Percentiles rank a stretch among this genome's conserved stretches.
phyloP scores from a whole-genome alignment of 2,113 vertebrate species.

The Marcusenius ussheri region DNA sequence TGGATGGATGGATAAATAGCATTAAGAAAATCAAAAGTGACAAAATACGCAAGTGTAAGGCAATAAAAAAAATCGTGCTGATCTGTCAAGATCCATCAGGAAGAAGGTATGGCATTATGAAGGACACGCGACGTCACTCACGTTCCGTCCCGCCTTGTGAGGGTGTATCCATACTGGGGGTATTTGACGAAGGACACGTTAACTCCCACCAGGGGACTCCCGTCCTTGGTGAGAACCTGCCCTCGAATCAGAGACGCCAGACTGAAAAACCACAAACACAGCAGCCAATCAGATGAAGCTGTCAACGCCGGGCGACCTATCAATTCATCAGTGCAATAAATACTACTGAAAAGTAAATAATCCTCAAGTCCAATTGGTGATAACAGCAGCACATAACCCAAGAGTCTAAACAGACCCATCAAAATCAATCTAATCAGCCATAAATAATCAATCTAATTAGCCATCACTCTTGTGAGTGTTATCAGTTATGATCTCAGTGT shows the following conservation, averaged over 20 bases:
- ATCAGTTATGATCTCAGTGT: neutral
- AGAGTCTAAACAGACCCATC: neutral
- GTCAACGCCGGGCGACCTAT: neutral
- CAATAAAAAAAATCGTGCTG: neutral
- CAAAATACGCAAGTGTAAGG: neutral
- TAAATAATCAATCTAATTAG: neutral
- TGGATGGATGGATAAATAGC: neutral
- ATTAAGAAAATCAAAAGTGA: neutral
- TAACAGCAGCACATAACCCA: neutral
- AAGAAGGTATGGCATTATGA: neutral
- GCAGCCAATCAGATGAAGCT: neutral
- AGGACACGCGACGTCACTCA: conserved; percentile 51
- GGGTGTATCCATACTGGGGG: conserved; percentile 78
- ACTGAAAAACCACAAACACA: conserved; percentile 41
- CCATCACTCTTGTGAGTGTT: neutral
- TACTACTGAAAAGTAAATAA: neutral
- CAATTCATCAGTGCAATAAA: neutral
- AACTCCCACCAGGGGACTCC: conserved; percentile 78
- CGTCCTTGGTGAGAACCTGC: conserved; percentile 79
- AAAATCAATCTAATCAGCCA: neutral
- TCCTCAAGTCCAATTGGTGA: neutral
- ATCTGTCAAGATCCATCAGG: neutral
- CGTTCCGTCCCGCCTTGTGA: conserved; percentile 84
- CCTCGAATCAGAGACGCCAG: conserved; percentile 79
- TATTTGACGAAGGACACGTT: conserved; percentile 83